Evolutionary conservation across 2,113 vertebrate genomes (phyloP).

Genomic region (Sinocyclocheilus anshuiensis): DNA sequence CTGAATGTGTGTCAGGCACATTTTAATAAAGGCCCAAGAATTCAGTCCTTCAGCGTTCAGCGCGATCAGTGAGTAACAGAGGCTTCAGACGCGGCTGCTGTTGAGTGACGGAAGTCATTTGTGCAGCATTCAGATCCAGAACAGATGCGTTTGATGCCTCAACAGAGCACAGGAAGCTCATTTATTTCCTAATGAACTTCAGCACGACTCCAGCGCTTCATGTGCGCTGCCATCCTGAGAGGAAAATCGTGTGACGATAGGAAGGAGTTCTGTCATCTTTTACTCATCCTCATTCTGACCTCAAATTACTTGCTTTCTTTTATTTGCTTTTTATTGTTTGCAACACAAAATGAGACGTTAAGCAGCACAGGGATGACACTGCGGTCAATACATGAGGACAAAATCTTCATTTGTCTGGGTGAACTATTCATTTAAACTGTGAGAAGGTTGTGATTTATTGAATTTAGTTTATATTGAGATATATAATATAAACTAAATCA

Average conservation of each 20-base stretch:
- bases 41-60: slow-evolving; percentile 8
- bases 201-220: background rate
- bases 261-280: background rate
- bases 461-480: too few species aligned
- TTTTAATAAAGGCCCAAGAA: background rate
- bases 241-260: background rate
- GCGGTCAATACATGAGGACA: too few species aligned
- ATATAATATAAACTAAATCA: too few species aligned
- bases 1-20: slow-evolving; percentile 1
- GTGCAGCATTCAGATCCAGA: background rate
- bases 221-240: background rate
- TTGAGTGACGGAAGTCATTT: slow-evolving; percentile 8
- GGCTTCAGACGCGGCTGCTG: background rate
- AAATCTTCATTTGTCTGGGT: too few species aligned
- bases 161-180: slow-evolving; percentile 11
- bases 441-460: too few species aligned
- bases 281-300: too few species aligned
- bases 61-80: background rate
- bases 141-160: slow-evolving; percentile 29
- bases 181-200: slow-evolving; percentile 16
- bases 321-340: too few species aligned
- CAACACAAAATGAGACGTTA: too few species aligned
- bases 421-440: too few species aligned
- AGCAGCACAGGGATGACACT: too few species aligned
- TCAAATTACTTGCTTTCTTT: too few species aligned